Evolutionary conservation across 2,888 invertebrate species (phyloP), one percentile per base, ranked within the genome.

Genomic region (Agonopterix alstromeriana): DNA sequence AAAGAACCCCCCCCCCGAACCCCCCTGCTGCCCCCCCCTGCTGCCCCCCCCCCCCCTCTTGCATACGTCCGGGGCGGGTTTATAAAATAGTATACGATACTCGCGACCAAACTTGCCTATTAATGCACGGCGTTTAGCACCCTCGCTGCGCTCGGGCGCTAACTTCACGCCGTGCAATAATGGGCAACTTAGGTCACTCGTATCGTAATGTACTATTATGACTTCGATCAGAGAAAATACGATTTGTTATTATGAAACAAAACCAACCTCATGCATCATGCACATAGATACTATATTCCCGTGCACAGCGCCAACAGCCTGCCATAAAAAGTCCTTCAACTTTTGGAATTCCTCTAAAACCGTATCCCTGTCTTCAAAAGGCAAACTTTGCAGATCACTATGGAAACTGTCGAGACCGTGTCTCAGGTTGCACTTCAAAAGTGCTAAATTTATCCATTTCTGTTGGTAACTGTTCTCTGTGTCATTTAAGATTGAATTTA

Each of bases 241-340:
- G 27, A 27, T 27, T 27, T 27, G 27, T 27, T 27, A 27, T 27
- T 27, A 7, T 27, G 27, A 27, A 27, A 38, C n/a, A 11, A 54
- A 48, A 58, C 52, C 54, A 55, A 70, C 72, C 72, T 66, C 56
- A 50, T 55, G 36, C 3, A 49, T 51, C 1, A 49, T 48, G 9
- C 57, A 47, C 36, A 57, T 48, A 45, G 72, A 63, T 0, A 64
- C 53, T 52, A 82, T 63, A 58, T 67, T 72, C 27, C 82, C 85
- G 47, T 83, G 82, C 38, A 82, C 42, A 0, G 82, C 80, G 0
- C 81, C 82, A 1, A 83, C 65, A 1, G 76, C 70, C 48, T 71
- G 77, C 84, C 84, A 84, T 51, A 84, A 50, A 17, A 66, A 57
- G 52, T 78, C 76, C 51, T 82, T 84, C 35, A 84, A 53, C 51